phyloP scores from a whole-genome alignment of 2,113 vertebrate genomes.

The Rattus norvegicus region DNA sequence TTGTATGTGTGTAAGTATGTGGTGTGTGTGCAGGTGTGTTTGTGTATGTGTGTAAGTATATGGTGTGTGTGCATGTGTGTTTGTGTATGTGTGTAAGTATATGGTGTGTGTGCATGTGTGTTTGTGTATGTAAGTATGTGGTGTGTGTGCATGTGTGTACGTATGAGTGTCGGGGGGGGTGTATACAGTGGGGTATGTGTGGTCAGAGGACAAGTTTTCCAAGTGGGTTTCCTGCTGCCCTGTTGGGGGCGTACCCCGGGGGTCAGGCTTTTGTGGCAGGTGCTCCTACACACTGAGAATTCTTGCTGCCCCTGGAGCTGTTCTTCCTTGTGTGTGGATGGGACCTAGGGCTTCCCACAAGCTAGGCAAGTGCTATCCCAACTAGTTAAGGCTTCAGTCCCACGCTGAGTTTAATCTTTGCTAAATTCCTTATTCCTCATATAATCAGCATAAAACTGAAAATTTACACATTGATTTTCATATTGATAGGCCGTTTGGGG shows the following conservation, averaged over 20 bases:
- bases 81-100: no score
- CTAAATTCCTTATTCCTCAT: slow-evolving; percentile 28
- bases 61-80: no score
- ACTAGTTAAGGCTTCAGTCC: not conserved
- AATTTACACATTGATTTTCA: not conserved
- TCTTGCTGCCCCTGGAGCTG: not conserved
- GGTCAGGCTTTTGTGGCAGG: not conserved
- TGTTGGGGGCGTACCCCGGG: rapidly evolving
- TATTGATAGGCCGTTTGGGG: not conserved
- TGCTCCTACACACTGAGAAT: not conserved
- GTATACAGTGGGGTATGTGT: not conserved
- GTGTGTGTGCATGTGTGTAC: not conserved
- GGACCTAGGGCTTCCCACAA: not conserved
- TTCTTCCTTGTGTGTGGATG: not conserved
- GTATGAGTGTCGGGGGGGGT: not conserved
- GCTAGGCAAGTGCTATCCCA: not conserved
- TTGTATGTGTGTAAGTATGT: no score
- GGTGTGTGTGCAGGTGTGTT: no score
- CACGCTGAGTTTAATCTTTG: slow-evolving; percentile 19
- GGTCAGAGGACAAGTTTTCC: not conserved
- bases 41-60: not conserved
- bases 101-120: no score
- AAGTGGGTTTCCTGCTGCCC: not conserved
- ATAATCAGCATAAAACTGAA: slow-evolving; percentile 29
- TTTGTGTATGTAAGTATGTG: no score